These are phyloP conservation scores for Gymnoscopelus braueri DNA, from an alignment of 2,797 vertebrate genomes.

Conservation along the genomic window DNA sequence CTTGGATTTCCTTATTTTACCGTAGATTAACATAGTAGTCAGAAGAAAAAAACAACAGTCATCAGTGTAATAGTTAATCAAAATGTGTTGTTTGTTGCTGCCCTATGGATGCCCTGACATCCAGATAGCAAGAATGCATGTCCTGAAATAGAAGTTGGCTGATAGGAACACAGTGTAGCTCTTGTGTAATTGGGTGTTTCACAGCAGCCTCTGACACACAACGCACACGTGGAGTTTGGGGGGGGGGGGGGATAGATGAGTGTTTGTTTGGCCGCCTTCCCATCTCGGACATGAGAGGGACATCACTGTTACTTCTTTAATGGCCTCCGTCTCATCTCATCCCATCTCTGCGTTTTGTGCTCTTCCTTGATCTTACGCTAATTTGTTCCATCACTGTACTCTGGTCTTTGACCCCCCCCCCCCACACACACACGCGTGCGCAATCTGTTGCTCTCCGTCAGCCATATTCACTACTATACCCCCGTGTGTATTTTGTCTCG, in stretches of 20 bases:
- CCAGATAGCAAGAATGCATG: conserved; percentile 3
- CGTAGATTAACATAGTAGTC: too few relatives aligned
- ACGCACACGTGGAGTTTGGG: too few relatives aligned
- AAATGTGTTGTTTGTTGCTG: neutral
- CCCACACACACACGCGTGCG: too few relatives aligned
- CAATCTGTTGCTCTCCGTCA: too few relatives aligned
- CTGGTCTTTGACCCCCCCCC: neutral
- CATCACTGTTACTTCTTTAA: conserved; percentile 40
- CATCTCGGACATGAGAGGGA: neutral
- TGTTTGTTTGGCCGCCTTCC: conserved; percentile 39
- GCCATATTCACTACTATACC: too few relatives aligned
- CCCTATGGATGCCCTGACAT: neutral
- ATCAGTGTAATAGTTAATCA: too few relatives aligned
- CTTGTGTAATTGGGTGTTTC: conserved; percentile 38
- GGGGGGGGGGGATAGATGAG: neutral
- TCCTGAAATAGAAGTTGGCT: conserved; percentile 28
- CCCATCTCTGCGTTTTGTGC: conserved; percentile 28
- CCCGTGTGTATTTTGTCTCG: neutral
- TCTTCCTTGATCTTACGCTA: conserved; percentile 21
- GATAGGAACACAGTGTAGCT: conserved; percentile 12
- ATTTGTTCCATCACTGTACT: conserved; percentile 25
- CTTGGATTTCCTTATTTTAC: too few relatives aligned
- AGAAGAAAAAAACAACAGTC: too few relatives aligned
- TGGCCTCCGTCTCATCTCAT: conserved; percentile 26
- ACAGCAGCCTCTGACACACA: conserved; percentile 15